phyloP scores from a whole-genome alignment of 2,113 vertebrate genomes.

The Leptobrachium leishanense region DNA sequence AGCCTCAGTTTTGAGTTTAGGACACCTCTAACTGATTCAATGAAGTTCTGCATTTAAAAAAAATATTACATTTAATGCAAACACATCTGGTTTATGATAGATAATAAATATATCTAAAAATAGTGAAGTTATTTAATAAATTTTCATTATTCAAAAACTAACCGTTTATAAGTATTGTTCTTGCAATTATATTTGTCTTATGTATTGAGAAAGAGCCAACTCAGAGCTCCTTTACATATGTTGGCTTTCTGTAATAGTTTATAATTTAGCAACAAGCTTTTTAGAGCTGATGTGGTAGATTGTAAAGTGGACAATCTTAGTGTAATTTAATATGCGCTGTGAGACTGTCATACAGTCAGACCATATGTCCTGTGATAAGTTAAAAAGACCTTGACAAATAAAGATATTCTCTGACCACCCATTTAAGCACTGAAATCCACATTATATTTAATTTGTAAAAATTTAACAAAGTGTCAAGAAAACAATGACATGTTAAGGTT shows the following conservation, averaged over 20 bases:
- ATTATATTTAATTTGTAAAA: constrained; percentile 39
- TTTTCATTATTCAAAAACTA: no score
- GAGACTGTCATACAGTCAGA: constrained; percentile 26
- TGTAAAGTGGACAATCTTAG: constrained; percentile 5
- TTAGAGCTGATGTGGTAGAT: background rate
- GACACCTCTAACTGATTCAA: no score
- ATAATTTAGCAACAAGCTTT: background rate
- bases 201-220: no score
- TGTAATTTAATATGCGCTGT: constrained; percentile 27
- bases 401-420: constrained; percentile 34
- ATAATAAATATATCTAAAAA: no score
- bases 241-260: background rate
- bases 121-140: no score
- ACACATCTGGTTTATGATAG: no score
- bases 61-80: no score
- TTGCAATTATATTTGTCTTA: no score
- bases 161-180: no score
- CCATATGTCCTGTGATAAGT: constrained; percentile 38
- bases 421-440: constrained; percentile 24
- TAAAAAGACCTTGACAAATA: constrained; percentile 23
- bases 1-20: no score
- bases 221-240: no score
- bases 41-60: no score
- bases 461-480: constrained; percentile 17
- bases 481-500: constrained; percentile 36